Percentiles rank a stretch among this genome's conserved stretches.
Conservation (phyloP, 2,113 vertebrate genomes). For the Aphyosemion australe region DNA sequence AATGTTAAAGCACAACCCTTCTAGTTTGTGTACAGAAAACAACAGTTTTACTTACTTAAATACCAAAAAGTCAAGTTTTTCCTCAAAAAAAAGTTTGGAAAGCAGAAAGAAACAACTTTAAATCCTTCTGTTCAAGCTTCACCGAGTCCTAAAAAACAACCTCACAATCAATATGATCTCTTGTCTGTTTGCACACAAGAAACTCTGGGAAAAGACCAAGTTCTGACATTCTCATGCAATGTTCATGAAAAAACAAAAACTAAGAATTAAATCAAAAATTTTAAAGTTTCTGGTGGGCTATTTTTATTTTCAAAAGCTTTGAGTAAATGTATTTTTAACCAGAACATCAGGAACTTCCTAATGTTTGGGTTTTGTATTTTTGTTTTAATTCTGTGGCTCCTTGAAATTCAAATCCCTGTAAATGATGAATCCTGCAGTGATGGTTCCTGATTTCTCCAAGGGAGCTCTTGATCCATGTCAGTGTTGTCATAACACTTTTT, state of each 20-base stretch:
- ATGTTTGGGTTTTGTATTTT: constrained; percentile 15
- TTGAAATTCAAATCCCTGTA: no score
- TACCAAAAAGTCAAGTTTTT: constrained; percentile 31
- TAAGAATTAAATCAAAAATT: background rate
- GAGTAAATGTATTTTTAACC: background rate
- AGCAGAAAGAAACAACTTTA: constrained; percentile 49
- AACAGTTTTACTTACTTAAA: background rate
- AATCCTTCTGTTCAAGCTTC: constrained; percentile 54
- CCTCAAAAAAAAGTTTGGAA: constrained; percentile 38
- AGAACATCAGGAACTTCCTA: constrained; percentile 3
- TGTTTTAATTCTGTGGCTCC: no score
- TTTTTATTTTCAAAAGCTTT: no score
- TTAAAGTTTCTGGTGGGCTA: no score
- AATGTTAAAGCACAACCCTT: constrained; percentile 4
- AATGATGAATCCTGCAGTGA: no score
- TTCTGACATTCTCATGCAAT: constrained; percentile 36
- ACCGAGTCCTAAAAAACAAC: constrained; percentile 43
- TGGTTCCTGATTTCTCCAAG: no score
- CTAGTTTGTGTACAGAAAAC: constrained; percentile 14
- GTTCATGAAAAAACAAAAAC: constrained; percentile 22
- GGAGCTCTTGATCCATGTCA: no score
- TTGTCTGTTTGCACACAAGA: constrained; percentile 37
- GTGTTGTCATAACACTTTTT: no score
- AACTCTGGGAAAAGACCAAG: constrained; percentile 4
- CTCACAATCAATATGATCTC: constrained; percentile 56